Percentiles rank a stretch among this genome's conserved stretches.
Conservation (phyloP, 2,113 vertebrate species). For the Tachysurus vachellii region DNA sequence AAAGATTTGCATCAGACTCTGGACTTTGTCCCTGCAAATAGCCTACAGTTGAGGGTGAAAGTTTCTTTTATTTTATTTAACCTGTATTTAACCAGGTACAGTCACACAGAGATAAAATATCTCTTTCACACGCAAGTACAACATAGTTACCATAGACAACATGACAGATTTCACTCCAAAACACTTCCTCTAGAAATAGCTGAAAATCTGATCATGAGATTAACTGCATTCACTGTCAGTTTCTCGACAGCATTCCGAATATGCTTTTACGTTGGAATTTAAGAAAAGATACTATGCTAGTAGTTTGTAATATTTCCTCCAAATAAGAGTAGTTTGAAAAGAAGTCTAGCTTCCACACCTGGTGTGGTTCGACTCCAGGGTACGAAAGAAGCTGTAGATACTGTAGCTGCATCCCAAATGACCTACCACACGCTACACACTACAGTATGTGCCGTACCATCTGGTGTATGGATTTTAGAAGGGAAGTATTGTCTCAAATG, state of each 20-base stretch:
- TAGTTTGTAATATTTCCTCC: not conserved
- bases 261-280: not conserved
- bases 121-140: not conserved
- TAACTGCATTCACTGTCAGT: not conserved
- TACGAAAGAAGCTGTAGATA: not conserved
- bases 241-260: not conserved
- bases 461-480: too few relatives aligned
- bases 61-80: conserved; percentile 6
- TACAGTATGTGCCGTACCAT: too few relatives aligned
- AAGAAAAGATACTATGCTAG: not conserved
- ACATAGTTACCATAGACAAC: not conserved
- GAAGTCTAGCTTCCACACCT: not conserved
- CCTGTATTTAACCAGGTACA: not conserved
- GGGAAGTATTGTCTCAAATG: too few relatives aligned
- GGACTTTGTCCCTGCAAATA: not conserved
- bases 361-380: not conserved
- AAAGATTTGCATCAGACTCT: conserved; percentile 12
- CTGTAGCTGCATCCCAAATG: too few relatives aligned
- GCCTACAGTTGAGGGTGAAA: not conserved
- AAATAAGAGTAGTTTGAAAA: not conserved
- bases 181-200: not conserved
- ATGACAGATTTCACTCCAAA: not conserved
- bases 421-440: too few relatives aligned
- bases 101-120: not conserved
- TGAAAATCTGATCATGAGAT: not conserved